These are phyloP conservation scores for Hyperoplus lanceolatus DNA, from an alignment of 2,797 vertebrate species.

Conservation along the genomic window DNA sequence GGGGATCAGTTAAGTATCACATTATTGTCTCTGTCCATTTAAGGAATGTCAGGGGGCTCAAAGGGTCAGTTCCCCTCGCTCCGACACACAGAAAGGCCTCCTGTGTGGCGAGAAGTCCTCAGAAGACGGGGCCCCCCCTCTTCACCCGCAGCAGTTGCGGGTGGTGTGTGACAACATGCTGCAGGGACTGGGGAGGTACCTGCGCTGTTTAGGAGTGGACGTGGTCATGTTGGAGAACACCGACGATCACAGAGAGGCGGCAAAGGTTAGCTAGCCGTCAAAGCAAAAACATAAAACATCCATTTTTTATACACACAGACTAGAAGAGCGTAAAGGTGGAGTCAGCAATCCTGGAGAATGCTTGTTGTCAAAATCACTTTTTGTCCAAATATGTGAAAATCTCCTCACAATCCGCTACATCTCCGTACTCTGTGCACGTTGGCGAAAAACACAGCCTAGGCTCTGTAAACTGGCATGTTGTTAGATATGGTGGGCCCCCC, in stretches of 20 bases:
- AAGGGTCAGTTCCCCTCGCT: conserved; percentile 71
- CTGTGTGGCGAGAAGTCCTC: conserved; percentile 64
- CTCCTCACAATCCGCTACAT: too few relatives aligned
- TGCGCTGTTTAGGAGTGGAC: conserved; percentile 90
- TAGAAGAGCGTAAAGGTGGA: not conserved
- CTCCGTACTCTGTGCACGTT: too few relatives aligned
- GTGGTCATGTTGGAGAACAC: conserved; percentile 86
- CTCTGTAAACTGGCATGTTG: too few relatives aligned
- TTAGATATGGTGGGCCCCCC: too few relatives aligned
- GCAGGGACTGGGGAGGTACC: conserved; percentile 90
- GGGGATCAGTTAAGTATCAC: conserved; percentile 81
- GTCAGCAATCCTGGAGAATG: too few relatives aligned
- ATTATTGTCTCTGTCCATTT: conserved; percentile 82
- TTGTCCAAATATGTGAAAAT: too few relatives aligned
- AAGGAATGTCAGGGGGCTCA: conserved; percentile 79
- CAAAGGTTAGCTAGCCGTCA: conserved; percentile 81
- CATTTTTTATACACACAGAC: not conserved
- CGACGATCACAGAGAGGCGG: conserved; percentile 89
- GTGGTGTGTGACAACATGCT: conserved; percentile 94
- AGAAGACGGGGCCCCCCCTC: conserved; percentile 27
- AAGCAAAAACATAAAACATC: not conserved
- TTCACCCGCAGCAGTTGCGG: conserved; percentile 84
- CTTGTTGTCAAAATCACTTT: too few relatives aligned
- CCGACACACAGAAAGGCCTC: conserved; percentile 65
- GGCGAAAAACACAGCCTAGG: too few relatives aligned